Base-by-base conservation (phyloP, 2,113 vertebrate species). In the Numenius arquata region DNA sequence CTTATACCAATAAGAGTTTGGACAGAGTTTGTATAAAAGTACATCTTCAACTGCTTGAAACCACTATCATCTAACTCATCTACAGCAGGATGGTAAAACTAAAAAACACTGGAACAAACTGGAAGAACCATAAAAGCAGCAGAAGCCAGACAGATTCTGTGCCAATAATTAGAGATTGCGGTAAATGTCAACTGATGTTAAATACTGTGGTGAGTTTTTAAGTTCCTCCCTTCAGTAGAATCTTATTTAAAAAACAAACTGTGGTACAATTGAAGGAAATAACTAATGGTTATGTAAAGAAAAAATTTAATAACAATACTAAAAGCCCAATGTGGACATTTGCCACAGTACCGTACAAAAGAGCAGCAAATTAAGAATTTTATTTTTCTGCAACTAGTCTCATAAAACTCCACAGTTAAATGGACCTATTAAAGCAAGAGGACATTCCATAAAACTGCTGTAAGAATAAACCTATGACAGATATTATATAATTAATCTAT, bases 181-280 rank as follows among this genome's bases (percentile, higher is more conserved):
- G 96, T 96, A 97, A 97, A 96, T 97, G 97, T 97, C 96, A 97
- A 96, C 96, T 94, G 96, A 96, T 96, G 95, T 96, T 97, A 97
- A 97, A 96, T 93, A 93, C 95, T 95, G 94, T 95, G 90, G 93
- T 88, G 86, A 93, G 86, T 87, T 97, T 93, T 95, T 71, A 95
- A 97, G 95, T 97, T 96, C 90, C 96, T 95, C 95, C 78, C 90
- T 84, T 82, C 90, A 93, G 92, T 83, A 95, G 91, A 96, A 94
- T 96, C 90, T 88, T 93, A 93, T 86, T 97, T 78, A 40, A 96
- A 97, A 97, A 97, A 92, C 86, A 96, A 95, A 90, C 94, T 88
- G 50, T 82, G 72, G 78, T 82, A 97, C 97, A 97, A 97, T 97
- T 93, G 93, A 95, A 97, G 96, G 97, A 97, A 97, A 95, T 93